Evolutionary conservation across 1,140 invertebrate species (phyloP), one percentile per base, ranked within the genome.

Genomic region (Anoplophora glabripennis): DNA sequence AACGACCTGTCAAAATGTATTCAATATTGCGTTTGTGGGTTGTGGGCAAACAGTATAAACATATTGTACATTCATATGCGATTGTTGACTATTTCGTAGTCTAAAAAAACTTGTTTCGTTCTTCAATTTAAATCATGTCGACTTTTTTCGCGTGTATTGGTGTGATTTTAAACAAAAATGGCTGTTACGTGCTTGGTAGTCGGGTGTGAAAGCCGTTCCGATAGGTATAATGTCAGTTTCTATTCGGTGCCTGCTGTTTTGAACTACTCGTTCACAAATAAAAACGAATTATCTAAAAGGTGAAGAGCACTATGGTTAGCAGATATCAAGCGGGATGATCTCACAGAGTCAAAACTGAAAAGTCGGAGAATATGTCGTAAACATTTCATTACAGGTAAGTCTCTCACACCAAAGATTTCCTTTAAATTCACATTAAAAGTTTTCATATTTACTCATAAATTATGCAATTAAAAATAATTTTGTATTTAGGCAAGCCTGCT

Each of bases 401-500:
- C 21, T 28, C 21, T 28, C 21, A 5, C 3, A 28, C 21, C 5
- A 28, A 28, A 28, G 5, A 28, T 28, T 28, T 28, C 5, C 21
- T 28, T n/a, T n/a, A n/a, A 28, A 2, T 28, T 2, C 5, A 28
- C 5, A 28, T 28, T n/a, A 28, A 28, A 28, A 28, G 21, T 28
- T 28, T 28, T 28, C n/a, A 5, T 5, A 28, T 28, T 28, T 28
- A 28, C 3, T 5, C 21, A 5, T 28, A 28, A 28, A 5, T 2
- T 28, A 5, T 28, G 5, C 21, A 28, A 28, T 28, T 28, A 28
- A 28, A 28, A 28, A 28, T 28, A 28, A 28, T 12, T 34, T 7
- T 49, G 14, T 34, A 14, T 51, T 35, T 48, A 60, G 58, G 58
- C 11, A 55, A 60, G 41, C 58, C 58, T 47, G 58, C 58, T 21